A percentile compares a stretch with the other conserved stretches of the same genome.
Conservation (phyloP, 2,888 invertebrate species). For the Blastobasis adustella region DNA sequence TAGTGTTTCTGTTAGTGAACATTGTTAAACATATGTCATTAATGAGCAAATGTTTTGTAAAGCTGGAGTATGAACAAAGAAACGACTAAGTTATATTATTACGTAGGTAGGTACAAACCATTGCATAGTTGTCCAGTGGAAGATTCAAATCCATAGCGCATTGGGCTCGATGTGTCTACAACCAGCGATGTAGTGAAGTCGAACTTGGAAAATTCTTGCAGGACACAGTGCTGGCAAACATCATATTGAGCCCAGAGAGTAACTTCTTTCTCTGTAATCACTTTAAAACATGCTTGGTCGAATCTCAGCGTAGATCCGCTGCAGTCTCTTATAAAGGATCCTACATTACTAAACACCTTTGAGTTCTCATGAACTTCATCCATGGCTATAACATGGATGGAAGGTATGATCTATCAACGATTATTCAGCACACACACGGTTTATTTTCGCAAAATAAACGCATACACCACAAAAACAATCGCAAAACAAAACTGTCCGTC, state of each 20-base stretch:
- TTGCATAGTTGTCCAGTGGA: conserved; percentile 46
- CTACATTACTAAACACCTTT: conserved; percentile 50
- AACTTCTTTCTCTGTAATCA: conserved; percentile 39
- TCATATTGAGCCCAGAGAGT: conserved; percentile 60
- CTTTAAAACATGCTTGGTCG: conserved; percentile 65
- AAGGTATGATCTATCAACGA: too few relatives aligned
- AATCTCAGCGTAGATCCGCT: conserved; percentile 40
- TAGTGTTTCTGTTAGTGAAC: too few relatives aligned
- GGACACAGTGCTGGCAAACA: conserved; percentile 57
- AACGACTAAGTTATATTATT: too few relatives aligned
- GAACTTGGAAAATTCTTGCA: conserved; percentile 34
- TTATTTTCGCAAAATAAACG: not conserved
- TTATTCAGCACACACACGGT: too few relatives aligned
- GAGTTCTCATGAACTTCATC: conserved; percentile 37
- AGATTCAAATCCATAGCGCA: conserved; percentile 42
- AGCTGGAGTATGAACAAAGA: too few relatives aligned
- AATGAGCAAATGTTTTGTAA: too few relatives aligned
- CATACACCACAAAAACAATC: not conserved
- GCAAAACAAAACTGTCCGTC: not conserved
- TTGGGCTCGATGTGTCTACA: conserved; percentile 46
- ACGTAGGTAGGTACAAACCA: conserved; percentile 25
- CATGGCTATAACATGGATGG: too few relatives aligned
- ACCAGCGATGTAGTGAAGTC: conserved; percentile 30
- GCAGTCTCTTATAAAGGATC: conserved; percentile 49
- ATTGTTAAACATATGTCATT: too few relatives aligned